Evolutionary conservation across 2,888 invertebrate species (phyloP), one percentile per base, ranked within the genome.

Genomic region (Cerastis leucographa): DNA sequence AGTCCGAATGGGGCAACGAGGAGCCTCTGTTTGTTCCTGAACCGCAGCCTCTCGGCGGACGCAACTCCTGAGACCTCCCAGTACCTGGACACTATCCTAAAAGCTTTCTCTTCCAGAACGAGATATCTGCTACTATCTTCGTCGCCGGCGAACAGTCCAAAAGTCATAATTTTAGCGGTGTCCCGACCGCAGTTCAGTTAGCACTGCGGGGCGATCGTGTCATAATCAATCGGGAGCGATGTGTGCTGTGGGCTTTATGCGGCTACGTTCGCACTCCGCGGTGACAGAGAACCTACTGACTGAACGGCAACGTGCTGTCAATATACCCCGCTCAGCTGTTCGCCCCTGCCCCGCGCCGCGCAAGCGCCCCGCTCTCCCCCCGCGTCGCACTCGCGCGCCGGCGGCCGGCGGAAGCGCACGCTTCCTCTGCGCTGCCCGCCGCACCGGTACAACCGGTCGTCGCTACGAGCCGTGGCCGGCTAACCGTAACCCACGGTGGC

Each of bases 301-400:
- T 91, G 91, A 92, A 90, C 91, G 95, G 95, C 94, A 96, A 95
- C 95, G 95, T 97, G 97, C 96, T 96, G 96, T 96, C 97, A 97
- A 97, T 97, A 97, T 97, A 96, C 95, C 93, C 92, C 95, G 95
- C 97, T 97, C 97, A 97, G 97, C 97, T 97, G 97, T 97, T 97
- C 94, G 91, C 92, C 92, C 92, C 94, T 90, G 91, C 93, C 90
- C 93, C 93, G 93, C 91, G 90, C 91, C 93, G 92, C 94, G 93
- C 92, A 88, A 88, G 91, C 93, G 89, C 90, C 90, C 92, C 93
- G 89, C 92, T 81, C 91, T 90, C 91, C 93, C 89, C 91, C 84
- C 91, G 86, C 88, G 87, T 84, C 88, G 84, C 94, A 93, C 88
- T 92, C 94, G 92, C 91, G 61, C 83, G 78, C 76, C 82, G 83